Base-by-base conservation (phyloP, 2,888 invertebrate genomes). In the Drosophila pseudotakahashii region DNA sequence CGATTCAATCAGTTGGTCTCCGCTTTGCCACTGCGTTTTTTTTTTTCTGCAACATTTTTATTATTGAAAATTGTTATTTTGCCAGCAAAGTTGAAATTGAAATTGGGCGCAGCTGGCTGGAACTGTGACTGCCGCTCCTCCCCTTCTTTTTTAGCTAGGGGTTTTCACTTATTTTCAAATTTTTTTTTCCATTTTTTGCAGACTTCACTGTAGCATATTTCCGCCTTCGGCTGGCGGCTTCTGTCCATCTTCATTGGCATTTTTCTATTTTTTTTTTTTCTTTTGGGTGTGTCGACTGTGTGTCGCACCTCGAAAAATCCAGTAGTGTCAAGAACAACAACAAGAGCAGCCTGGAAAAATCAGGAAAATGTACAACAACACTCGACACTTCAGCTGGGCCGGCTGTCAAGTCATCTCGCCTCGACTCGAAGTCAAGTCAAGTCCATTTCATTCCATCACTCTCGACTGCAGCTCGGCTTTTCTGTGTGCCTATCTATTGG, bases 381-480 rank as follows among this genome's bases (percentile, higher is more conserved):
- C 44, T 63, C 41, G 64, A 16, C 30, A 44, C 64, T 51, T 44
- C 44, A 50, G 47, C 39, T 68, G 61, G 51, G 61, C 48, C 37
- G 41, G 67, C 67, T 64, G 66, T 69, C 70, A 69, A 69, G 68
- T 47, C 32, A 58, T 32, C 39, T 47, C 36, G 23, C 7, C 14
- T 55, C 26, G 41, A 14, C n/a, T 55, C 60, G 11, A 41, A 26
- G 34, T 37, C 39, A 41, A 63, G 45, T 51, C 64, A 34, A 66
- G 64, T 66, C 64, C 39, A 41, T 66, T 66, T 53, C 79, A 63
- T 76, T 79, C 71, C 57, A 77, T 78, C 80, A 75, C 67, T 54
- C 67, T 45, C 42, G 13, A 67, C 34, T 62, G 13, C 48, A 67
- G 55, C 19, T 34, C 14, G 7, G 42, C 30, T 23, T 42, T 14